These are phyloP conservation scores for Coryphaenoides rupestris DNA, from an alignment of 2,113 vertebrate species.

Conservation along the genomic window DNA sequence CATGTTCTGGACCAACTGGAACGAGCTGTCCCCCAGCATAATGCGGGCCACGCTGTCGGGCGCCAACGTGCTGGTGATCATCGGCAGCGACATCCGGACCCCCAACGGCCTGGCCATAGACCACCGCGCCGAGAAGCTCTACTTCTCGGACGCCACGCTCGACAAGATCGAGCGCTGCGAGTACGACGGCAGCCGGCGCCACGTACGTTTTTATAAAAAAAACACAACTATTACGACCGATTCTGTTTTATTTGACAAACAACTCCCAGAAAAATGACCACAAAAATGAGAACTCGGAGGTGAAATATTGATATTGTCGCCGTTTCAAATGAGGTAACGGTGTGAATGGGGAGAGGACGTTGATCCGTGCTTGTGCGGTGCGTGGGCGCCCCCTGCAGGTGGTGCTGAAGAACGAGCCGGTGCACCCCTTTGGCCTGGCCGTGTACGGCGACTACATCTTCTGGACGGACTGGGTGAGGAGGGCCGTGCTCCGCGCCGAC, in stretches of 20 bases:
- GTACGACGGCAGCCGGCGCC: slow-evolving; percentile 87
- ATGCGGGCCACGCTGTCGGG: slow-evolving; percentile 92
- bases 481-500: slow-evolving; percentile 92
- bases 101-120: slow-evolving; percentile 96
- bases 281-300: neutral
- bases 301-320: no score
- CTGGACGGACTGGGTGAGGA: slow-evolving; percentile 98
- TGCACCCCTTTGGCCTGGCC: slow-evolving; percentile 92
- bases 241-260: no score
- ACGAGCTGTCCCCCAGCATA: slow-evolving; percentile 95
- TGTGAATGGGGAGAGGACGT: no score
- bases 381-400: slow-evolving; percentile 72
- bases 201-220: slow-evolving; percentile 74
- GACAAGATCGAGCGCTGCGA: slow-evolving; percentile 98
- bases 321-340: no score
- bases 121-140: slow-evolving; percentile 93
- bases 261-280: no score
- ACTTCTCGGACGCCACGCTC: slow-evolving; percentile 94
- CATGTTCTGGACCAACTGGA: slow-evolving; percentile 99
- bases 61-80: slow-evolving; percentile 88
- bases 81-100: slow-evolving; percentile 89
- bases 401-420: slow-evolving; percentile 92
- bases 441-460: slow-evolving; percentile 97
- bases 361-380: neutral
- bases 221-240: neutral